Percentiles rank a stretch among this genome's conserved stretches.
Conservation (phyloP, 2,113 vertebrate species). For the Grallaria varia region DNA sequence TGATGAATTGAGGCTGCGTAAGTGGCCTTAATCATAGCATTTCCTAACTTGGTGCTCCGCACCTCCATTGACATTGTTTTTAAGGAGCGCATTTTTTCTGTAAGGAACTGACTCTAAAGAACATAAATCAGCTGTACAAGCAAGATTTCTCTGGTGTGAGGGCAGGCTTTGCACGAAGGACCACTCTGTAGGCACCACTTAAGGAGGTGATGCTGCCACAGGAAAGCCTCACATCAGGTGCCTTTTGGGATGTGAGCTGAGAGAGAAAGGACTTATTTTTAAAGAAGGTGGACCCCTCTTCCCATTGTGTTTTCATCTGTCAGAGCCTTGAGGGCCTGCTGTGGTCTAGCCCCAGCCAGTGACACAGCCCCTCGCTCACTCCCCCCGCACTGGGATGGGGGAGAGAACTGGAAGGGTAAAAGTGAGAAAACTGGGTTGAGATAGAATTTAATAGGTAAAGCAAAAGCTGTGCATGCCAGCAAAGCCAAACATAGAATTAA, state of each 20-base stretch:
- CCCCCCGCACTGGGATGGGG: background rate
- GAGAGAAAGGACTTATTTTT: background rate
- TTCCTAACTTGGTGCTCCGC: background rate
- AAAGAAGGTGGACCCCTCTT: background rate
- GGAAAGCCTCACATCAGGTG: background rate
- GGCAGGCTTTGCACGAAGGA: background rate
- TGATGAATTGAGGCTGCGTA: background rate
- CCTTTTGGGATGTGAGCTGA: background rate
- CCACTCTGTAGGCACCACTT: background rate
- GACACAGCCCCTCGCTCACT: fast-evolving
- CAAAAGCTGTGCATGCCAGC: background rate
- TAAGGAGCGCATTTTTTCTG: background rate
- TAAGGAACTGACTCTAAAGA: background rate
- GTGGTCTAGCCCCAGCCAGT: background rate
- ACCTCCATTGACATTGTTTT: background rate
- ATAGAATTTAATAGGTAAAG: background rate
- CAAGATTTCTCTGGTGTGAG: background rate
- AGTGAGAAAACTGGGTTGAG: background rate
- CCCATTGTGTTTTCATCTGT: background rate
- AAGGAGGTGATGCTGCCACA: background rate
- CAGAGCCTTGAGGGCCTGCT: background rate
- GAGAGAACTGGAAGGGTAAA: background rate
- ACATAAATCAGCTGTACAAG: fast-evolving
- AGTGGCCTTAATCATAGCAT: background rate
- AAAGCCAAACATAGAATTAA: background rate